Evolutionary conservation across 2,797 vertebrate genomes (phyloP).

Genomic region (Chloroceryle amazona): DNA sequence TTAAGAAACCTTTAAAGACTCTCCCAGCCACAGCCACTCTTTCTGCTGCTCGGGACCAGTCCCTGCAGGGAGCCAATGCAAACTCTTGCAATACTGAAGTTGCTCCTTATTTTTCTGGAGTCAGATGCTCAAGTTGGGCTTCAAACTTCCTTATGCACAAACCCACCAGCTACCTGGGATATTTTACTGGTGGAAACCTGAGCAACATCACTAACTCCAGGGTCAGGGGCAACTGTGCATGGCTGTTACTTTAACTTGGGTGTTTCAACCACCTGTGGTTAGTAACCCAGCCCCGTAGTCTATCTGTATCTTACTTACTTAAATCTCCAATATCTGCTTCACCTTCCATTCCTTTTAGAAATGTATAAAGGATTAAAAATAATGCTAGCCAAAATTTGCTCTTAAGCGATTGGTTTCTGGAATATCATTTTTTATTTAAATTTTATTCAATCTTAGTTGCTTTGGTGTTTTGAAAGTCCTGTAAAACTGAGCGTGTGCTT

Average conservation of each 20-base stretch:
- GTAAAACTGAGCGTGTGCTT: neutral
- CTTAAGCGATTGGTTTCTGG: neutral
- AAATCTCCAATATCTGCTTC: neutral
- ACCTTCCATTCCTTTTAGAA: neutral
- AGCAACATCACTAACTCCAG: neutral
- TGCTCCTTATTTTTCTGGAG: neutral
- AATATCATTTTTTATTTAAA: neutral
- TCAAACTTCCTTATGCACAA: neutral
- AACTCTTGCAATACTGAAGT: neutral
- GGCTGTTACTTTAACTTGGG: neutral
- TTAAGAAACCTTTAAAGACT: neutral
- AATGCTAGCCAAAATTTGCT: neutral
- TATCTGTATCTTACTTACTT: neutral
- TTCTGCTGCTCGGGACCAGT: rapidly evolving
- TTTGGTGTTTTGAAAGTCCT: neutral
- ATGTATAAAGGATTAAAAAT: neutral
- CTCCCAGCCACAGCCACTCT: neutral
- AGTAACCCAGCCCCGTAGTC: neutral
- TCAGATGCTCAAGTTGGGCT: neutral
- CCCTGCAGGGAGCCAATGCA: neutral
- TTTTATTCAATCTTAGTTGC: neutral
- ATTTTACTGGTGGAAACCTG: neutral
- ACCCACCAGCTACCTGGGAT: neutral
- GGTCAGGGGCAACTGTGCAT: neutral
- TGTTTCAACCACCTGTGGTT: neutral